Evolutionary conservation across 1,140 invertebrate species (phyloP).

Genomic region (Trichonephila clavata): DNA sequence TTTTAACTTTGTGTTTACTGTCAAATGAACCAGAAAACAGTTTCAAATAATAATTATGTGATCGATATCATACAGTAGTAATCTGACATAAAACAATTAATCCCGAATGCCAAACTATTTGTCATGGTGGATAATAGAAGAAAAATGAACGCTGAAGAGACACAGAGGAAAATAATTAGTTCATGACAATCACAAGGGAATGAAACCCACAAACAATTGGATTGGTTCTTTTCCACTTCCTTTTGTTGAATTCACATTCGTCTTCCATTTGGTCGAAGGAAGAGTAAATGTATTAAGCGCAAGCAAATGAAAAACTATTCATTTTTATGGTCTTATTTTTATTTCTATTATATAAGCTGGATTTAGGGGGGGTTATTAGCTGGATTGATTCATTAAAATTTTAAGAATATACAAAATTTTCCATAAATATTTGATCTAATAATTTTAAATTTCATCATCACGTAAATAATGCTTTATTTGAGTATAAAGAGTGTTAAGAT

Average conservation of each 20-base stretch:
- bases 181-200: not conserved
- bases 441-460: too few species aligned
- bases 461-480: too few species aligned
- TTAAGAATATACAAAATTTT: too few species aligned
- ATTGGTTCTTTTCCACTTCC: not conserved
- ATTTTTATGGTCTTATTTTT: too few species aligned
- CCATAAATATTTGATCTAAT: too few species aligned
- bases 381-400: too few species aligned
- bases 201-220: slow-evolving; percentile 6
- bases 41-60: not conserved
- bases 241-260: not conserved
- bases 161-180: slow-evolving; percentile 11
- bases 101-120: not conserved
- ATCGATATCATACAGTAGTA: not conserved
- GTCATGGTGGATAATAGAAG: not conserved
- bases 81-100: not conserved
- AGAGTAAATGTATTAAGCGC: not conserved
- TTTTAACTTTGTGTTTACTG: too few species aligned
- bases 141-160: not conserved
- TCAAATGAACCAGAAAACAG: too few species aligned
- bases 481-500: too few species aligned
- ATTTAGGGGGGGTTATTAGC: too few species aligned
- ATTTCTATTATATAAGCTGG: too few species aligned
- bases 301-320: too few species aligned
- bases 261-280: not conserved